Evolutionary conservation across 2,888 invertebrate genomes (phyloP), one percentile per base, ranked within the genome.

Genomic region (Empis livida): DNA sequence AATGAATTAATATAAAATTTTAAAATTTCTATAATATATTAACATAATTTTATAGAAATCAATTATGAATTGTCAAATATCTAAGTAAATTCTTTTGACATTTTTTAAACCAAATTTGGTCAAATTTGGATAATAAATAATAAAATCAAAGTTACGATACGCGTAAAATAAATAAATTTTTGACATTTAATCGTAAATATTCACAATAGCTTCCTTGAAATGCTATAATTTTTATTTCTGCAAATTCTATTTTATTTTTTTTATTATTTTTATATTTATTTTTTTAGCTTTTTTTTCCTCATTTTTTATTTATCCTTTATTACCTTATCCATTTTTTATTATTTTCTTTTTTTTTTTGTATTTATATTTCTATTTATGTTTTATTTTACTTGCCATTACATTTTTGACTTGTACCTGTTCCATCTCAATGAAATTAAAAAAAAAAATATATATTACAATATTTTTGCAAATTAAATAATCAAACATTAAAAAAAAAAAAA

Each of bases 331-430:
- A 14, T 11, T 15, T 40, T 13, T 16, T 20, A 10, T 40, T 35
- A 13, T n/a, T 35, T n/a, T 13, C 13, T 13, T 35, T 5, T 13
- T n/a, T 13, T 35, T 13, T 35, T 35, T 4, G 13, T 32, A 35
- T 13, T 32, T 13, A 32, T 30, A 37, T 42, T 46, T 32, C 5
- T 27, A 42, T 42, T 32, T 37, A 13, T n/a, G 31, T 38, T 31
- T 38, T 15, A 14, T 2, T 48, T 45, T 51, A 44, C 27, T 17
- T 13, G 11, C 14, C 14, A 42, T 45, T 51, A 49, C 17, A 39
- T 40, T 15, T 44, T 43, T 50, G 38, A 38, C 42, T 50, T 47
- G 50, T 52, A 52, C 49, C 52, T 52, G 50, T 45, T 50, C 50
- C 43, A 49, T 45, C 47, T 47, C 42, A 32, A 49, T 44, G n/a